Evolutionary conservation across 2,888 invertebrate genomes (phyloP).

Genomic region (Muschampia staudingeri): DNA sequence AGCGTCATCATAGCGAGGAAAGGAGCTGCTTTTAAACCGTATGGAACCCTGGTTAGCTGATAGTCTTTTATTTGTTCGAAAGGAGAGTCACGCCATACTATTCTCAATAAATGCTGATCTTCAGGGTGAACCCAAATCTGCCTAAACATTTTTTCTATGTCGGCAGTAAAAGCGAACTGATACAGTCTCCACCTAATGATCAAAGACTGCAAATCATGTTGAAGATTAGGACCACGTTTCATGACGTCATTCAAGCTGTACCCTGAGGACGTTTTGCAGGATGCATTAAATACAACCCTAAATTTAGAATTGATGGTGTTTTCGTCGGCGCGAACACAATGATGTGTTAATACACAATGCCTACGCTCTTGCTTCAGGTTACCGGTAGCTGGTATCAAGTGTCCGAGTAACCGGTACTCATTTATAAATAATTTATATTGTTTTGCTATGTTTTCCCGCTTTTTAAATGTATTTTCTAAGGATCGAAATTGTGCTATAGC

Average conservation of each 20-base stretch:
- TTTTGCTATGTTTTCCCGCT: slow-evolving; percentile 15
- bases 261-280: slow-evolving; percentile 13
- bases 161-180: no score
- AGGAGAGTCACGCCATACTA: no score
- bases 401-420: slow-evolving; percentile 11
- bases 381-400: slow-evolving; percentile 17
- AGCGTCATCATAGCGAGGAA: no score
- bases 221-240: slow-evolving; percentile 27
- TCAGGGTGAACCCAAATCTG: no score
- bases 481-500: slow-evolving; percentile 32
- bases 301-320: slow-evolving; percentile 25
- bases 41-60: no score
- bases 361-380: background rate
- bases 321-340: background rate
- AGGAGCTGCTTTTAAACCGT: no score
- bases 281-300: slow-evolving; percentile 23
- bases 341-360: background rate
- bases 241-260: slow-evolving; percentile 23
- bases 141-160: no score
- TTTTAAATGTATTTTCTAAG: slow-evolving; percentile 29
- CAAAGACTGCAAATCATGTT: slow-evolving; percentile 14
- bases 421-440: slow-evolving; percentile 20
- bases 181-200: background rate
- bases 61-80: no score
- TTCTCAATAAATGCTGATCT: no score